phyloP scores from a whole-genome alignment of 2,797 vertebrate species.

The Xiphophorus birchmanni region DNA sequence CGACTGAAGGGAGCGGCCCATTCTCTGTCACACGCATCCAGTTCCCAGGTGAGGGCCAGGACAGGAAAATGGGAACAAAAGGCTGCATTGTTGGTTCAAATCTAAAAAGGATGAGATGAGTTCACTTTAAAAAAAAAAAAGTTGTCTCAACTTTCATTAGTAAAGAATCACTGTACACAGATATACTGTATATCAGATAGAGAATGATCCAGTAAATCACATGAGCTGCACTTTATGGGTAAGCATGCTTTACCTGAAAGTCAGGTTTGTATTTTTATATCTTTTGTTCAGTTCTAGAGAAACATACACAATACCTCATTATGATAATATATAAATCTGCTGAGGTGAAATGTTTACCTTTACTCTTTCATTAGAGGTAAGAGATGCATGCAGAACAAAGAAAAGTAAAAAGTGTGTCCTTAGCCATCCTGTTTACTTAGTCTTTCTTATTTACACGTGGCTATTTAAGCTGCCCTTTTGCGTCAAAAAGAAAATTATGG shows the following conservation, averaged over 20 bases:
- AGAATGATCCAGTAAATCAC: not conserved
- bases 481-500: not conserved
- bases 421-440: not conserved
- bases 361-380: not conserved
- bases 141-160: not conserved
- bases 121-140: not conserved
- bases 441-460: not conserved
- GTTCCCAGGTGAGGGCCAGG: constrained; percentile 67
- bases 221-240: not conserved
- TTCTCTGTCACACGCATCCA: constrained; percentile 55
- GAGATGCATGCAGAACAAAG: not conserved
- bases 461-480: not conserved
- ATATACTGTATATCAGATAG: not conserved
- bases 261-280: constrained; percentile 1
- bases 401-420: not conserved
- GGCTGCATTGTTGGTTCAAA: constrained; percentile 27
- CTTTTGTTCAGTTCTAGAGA: not conserved
- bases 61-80: constrained; percentile 35
- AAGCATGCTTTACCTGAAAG: constrained; percentile 1
- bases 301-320: not conserved
- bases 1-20: constrained; percentile 73
- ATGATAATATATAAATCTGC: not conserved
- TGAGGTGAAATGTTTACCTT: not conserved
- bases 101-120: constrained; percentile 7
- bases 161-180: not conserved